phyloP scores from a whole-genome alignment of 1,140 invertebrate genomes.

The Drosophila bocqueti region DNA sequence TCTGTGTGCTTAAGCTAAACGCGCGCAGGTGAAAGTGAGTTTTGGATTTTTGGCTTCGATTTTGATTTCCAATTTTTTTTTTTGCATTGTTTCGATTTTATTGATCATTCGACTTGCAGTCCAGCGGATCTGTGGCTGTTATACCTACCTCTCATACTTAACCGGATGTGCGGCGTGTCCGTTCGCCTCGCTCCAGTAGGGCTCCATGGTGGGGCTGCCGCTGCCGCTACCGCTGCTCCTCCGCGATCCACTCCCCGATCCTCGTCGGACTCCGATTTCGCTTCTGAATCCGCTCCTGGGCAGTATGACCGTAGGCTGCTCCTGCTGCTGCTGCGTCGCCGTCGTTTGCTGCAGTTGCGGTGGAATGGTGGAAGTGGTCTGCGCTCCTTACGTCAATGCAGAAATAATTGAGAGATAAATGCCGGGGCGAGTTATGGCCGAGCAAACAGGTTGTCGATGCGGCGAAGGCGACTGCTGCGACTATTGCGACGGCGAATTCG shows the following conservation, averaged over 20 bases:
- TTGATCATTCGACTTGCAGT: constrained; percentile 20
- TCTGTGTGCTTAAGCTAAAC: constrained; percentile 63
- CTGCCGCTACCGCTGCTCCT: constrained; percentile 20
- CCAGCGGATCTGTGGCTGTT: constrained; percentile 22
- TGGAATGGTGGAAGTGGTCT: constrained; percentile 75
- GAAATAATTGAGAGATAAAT: constrained; percentile 50
- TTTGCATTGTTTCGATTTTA: constrained; percentile 27
- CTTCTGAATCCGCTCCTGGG: constrained; percentile 30
- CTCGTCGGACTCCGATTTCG: constrained; percentile 20
- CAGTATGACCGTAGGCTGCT: constrained; percentile 20
- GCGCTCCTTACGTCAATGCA: constrained; percentile 60
- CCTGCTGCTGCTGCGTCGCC: constrained; percentile 57
- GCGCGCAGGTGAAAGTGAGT: constrained; percentile 76
- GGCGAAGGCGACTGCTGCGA: constrained; percentile 39
- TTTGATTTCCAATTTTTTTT: constrained; percentile 17
- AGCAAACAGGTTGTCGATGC: constrained; percentile 77
- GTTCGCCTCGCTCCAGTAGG: constrained; percentile 83
- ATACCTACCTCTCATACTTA: constrained; percentile 85
- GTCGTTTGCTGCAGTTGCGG: constrained; percentile 70
- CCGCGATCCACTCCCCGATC: constrained; percentile 32
- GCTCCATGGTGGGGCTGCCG: constrained; percentile 69
- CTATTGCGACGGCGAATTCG: constrained; percentile 50
- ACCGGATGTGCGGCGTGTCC: constrained; percentile 84
- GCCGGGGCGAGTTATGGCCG: constrained; percentile 64
- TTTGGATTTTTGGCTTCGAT: constrained; percentile 29